phyloP scores from a whole-genome alignment of 2,113 vertebrate genomes.

The Chloropsis hardwickii region DNA sequence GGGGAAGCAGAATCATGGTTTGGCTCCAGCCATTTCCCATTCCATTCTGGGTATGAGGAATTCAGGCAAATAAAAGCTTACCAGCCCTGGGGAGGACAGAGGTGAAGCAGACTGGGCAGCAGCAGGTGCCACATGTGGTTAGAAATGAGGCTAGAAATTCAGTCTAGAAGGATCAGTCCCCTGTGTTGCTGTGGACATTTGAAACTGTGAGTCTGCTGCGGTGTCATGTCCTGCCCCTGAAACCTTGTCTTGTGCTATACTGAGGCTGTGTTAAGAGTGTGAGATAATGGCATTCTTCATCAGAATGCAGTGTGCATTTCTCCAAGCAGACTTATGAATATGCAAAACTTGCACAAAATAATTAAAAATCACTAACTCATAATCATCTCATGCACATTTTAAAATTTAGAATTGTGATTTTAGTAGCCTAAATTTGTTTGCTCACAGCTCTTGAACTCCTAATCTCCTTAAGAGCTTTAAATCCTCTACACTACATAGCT shows the following conservation, averaged over 20 bases:
- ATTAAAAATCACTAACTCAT: slow-evolving; percentile 54
- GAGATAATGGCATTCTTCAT: not conserved
- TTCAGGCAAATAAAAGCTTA: not conserved
- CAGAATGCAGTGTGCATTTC: not conserved
- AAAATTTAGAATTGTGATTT: slow-evolving; percentile 7
- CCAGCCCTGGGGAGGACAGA: not conserved
- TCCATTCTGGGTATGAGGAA: not conserved
- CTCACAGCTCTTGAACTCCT: slow-evolving; percentile 31
- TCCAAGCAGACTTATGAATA: slow-evolving; percentile 46
- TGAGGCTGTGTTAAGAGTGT: not conserved
- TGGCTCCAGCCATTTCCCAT: not conserved
- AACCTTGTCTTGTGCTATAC: not conserved
- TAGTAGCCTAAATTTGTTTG: slow-evolving; percentile 18
- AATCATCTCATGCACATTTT: slow-evolving; percentile 31
- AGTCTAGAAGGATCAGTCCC: not conserved
- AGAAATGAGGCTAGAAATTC: not conserved
- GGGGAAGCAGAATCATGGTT: not conserved
- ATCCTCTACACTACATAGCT: not conserved
- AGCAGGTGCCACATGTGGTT: not conserved
- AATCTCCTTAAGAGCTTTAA: slow-evolving; percentile 41
- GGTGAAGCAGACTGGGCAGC: not conserved
- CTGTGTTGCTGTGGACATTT: not conserved
- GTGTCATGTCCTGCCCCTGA: not conserved
- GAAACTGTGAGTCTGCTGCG: not conserved
- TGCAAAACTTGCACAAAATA: slow-evolving; percentile 40